Base-by-base conservation (phyloP, 2,888 invertebrate species). In the Pollenia labialis region DNA sequence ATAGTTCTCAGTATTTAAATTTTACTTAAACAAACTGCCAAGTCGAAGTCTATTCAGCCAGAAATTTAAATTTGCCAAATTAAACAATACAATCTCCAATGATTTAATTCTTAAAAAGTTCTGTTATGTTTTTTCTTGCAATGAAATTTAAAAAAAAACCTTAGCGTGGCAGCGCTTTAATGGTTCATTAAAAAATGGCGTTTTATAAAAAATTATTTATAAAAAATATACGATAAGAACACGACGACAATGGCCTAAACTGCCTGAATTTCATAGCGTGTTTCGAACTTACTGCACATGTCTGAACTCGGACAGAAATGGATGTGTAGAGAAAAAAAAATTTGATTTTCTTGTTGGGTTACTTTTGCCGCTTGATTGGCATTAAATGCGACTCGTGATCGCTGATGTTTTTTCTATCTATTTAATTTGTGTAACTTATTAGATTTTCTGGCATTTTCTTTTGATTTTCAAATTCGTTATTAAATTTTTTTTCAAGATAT, bases 301-400 rank as follows among this genome's bases (percentile, higher is more conserved):
- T 60, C 10, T 14, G 16, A 23, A 56, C 16, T 18, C 76, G 23
- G 44, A 64, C 44, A 66, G 18, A 10, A 32, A 32, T 32, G 32
- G 32, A 32, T 32, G 32, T 32, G 32, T 32, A 32, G 14, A 46
- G 54, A 14, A 50, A 14, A 68, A 68, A 16, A 23, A 1, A n/a
- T 32, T 16, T 14, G 14, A 54, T 74, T 84, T 84, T 72, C 52
- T 79, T 74, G 74, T 69, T 71, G 80, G 54, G 71, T 68, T 54
- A 83, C 64, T 84, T 84, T 81, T 72, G 81, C 76, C 83, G 80
- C 83, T 87, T 84, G 83, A 83, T 87, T 87, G 83, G 72, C 79
- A 86, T 86, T 62, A 81, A 75, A 80, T 50, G 58, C 68, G 52
- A 76, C 56, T 82, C 56, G 46, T 72, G 74, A 40, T 80, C 44